Evolutionary conservation across 1,140 invertebrate genomes (phyloP).

Genomic region (Paraescarpia echinospica): DNA sequence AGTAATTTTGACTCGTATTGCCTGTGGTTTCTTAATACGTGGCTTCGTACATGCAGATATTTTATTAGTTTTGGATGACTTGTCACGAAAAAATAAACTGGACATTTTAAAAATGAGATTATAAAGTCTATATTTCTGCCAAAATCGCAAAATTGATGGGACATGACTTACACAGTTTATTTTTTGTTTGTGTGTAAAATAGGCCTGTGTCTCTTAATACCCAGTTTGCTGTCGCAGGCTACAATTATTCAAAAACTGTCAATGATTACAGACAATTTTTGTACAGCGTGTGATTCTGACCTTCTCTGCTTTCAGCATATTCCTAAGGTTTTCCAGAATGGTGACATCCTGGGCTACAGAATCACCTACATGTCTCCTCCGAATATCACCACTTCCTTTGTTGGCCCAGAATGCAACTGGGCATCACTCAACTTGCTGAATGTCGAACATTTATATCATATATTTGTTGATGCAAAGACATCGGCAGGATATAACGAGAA

Average conservation of each 20-base stretch:
- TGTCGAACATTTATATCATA: background rate
- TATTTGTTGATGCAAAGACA: background rate
- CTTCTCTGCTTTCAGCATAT: background rate
- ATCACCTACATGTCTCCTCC: background rate
- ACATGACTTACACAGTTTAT: too few relatives aligned
- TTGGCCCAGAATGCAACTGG: background rate
- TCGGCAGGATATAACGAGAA: background rate
- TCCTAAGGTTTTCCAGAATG: background rate
- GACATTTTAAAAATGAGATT: too few relatives aligned
- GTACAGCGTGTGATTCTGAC: too few relatives aligned
- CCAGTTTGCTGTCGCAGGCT: background rate
- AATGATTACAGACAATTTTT: background rate
- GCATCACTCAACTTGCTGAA: background rate
- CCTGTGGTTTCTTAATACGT: too few relatives aligned
- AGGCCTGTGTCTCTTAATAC: too few relatives aligned
- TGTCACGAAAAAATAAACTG: too few relatives aligned
- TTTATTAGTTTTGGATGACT: too few relatives aligned
- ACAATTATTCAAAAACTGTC: background rate
- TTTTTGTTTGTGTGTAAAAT: too few relatives aligned
- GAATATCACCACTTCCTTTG: background rate
- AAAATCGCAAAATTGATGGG: too few relatives aligned
- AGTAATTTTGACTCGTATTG: too few relatives aligned
- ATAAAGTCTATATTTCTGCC: too few relatives aligned
- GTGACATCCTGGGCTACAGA: background rate
- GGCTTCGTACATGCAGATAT: too few relatives aligned